These are phyloP conservation scores for Heliothis subflexa DNA, from an alignment of 1,140 invertebrate species.

Conservation along the genomic window DNA sequence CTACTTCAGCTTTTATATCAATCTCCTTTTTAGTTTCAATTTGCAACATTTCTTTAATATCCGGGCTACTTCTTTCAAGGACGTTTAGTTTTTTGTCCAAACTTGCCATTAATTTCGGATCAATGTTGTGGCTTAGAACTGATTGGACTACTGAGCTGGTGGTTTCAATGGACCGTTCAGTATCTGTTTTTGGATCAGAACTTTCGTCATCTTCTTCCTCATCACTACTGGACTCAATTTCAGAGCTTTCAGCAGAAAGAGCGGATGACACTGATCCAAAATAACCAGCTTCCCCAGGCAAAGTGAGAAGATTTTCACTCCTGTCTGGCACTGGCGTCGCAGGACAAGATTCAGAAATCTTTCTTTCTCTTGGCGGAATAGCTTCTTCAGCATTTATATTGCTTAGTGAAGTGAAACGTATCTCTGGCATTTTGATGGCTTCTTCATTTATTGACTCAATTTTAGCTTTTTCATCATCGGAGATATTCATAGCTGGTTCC, in stretches of 20 bases:
- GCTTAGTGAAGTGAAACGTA: slow-evolving; percentile 74
- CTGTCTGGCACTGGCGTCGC: slow-evolving; percentile 74
- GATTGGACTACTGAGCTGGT: slow-evolving; percentile 87
- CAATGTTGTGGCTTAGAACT: slow-evolving; percentile 77
- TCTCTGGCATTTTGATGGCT: slow-evolving; percentile 68
- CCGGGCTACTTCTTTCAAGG: slow-evolving; percentile 60
- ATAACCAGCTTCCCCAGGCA: slow-evolving; percentile 76
- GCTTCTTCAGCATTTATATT: slow-evolving; percentile 69
- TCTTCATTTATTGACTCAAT: slow-evolving; percentile 40
- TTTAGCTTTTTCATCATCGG: slow-evolving; percentile 63
- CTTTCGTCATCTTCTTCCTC: slow-evolving; percentile 85
- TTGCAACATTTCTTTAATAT: slow-evolving; percentile 46
- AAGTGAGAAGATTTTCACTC: slow-evolving; percentile 76
- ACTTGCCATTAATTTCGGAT: slow-evolving; percentile 73
- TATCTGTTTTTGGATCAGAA: slow-evolving; percentile 74
- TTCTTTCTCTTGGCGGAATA: slow-evolving; percentile 59
- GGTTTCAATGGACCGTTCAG: slow-evolving; percentile 80
- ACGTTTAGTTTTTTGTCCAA: slow-evolving; percentile 78
- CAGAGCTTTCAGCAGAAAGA: slow-evolving; percentile 81
- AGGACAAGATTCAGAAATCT: slow-evolving; percentile 82
- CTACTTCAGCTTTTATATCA: slow-evolving; percentile 39
- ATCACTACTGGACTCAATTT: slow-evolving; percentile 79
- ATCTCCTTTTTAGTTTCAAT: slow-evolving; percentile 46
- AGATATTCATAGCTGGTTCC: slow-evolving; percentile 67
- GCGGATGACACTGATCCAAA: slow-evolving; percentile 79